Evolutionary conservation across 2,797 vertebrate genomes (phyloP), one percentile per base, ranked within the genome.

Genomic region (Thamnophis elegans): DNA sequence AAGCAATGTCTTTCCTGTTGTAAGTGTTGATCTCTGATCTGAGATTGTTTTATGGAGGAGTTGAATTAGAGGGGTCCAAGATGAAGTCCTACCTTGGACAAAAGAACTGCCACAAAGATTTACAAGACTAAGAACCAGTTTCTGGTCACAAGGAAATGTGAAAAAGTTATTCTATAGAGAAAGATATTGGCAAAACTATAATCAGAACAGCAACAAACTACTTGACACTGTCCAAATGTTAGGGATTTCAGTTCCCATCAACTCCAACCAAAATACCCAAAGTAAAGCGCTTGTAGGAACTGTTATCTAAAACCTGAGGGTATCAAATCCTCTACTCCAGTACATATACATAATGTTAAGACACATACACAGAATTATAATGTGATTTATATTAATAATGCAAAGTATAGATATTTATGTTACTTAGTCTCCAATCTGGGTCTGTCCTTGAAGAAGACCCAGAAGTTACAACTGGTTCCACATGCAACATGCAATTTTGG

Each of bases 31-130:
- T 0, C 0, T 65, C 14, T 86, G 59, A 42, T 82, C 36, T 25
- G 68, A 93, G 91, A 58, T 73, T 25, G 2, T 89, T 89, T 88
- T 4, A 51, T 25, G 88, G 54, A 2, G 86, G 60, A 73, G 26
- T 85, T 94, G 59, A 89, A 91, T 86, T 86, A 91, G 73, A 68
- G 55, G 87, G 91, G 20, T 5, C 91, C 51, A 51, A 93, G 55
- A 42, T 89, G 90, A 91, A 89, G 59, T 91, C 4, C 1, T 13
- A 54, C 36, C 68, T 54, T 93, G 92, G 56, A 73, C 87, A 54
- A 82, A 58, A 51, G 58, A 65, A 59, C 36, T 88, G 73, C 36
- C 20, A 36, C 14, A 58, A 11, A 93, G 91, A 42, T 93, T 94
- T 68, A 87, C 26, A 89, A 89, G 65, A 0, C 0, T 20, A 42